Base-by-base conservation (phyloP, 2,797 vertebrate genomes). In the Tapirus indicus region DNA sequence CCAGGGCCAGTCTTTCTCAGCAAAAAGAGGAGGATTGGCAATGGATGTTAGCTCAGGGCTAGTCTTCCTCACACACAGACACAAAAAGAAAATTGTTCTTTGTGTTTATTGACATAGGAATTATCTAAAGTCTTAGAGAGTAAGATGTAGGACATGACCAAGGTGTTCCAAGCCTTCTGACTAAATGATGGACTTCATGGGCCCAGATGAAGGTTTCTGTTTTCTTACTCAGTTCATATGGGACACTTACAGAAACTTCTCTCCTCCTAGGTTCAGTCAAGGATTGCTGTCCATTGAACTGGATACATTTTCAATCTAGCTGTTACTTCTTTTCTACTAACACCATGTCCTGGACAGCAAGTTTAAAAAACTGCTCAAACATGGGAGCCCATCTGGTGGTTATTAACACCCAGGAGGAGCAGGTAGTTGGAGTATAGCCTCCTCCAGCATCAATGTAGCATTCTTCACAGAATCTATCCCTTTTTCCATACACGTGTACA, bases 341-440 rank as follows among this genome's bases (percentile, higher is more conserved):
- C 3, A 21, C 0, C 0, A 84, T 91, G 95, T 0, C 8, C 1
- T 98, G 98, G 98, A 0, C 0, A 49, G 38, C 52, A 20, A 98
- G 98, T 62, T 2, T 38, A 35, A 88, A 52, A 35, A 98, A 98
- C 82, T 99, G 98, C 95, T 96, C 80, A 0, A 44, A 32, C 41
- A 97, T 98, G 97, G 97, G 97, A 0, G 98, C 97, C 20, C 97
- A 98, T 0, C 96, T 99, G 96, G 99, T 95, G 56, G 96, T 99
- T 68, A 98, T 99, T 91, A 97, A 97, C 96, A 97, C 96, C 0
- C 0, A 0, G n/a, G 97, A 68, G 66, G 98, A 99, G 60, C 98
- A 99, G 98, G 99, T 99, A 94, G 38, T 5, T 77, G 64, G 49
- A 18, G 9, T 13, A 17, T 7, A 44, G n/a, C 4, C 27, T 80